Conservation (phyloP, 2,888 invertebrate species). For the Cepaea hortensis region DNA sequence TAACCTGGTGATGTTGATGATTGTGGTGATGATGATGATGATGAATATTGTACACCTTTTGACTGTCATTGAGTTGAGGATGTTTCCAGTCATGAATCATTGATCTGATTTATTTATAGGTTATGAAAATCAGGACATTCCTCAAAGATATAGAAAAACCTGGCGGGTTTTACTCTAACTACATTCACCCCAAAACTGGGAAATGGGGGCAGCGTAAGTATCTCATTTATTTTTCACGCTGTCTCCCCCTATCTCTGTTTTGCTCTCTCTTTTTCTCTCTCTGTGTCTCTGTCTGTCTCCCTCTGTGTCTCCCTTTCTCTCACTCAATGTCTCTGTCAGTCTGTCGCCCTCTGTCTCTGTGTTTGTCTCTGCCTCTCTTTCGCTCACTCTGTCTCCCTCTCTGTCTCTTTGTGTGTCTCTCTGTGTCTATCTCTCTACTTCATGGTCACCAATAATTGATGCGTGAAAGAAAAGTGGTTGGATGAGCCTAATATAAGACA, state of each 20-base stretch:
- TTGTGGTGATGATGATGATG: too few species aligned
- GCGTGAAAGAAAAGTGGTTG: too few species aligned
- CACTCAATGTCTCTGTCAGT: background rate
- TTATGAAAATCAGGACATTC: conserved; percentile 90
- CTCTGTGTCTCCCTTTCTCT: background rate
- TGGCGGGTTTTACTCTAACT: conserved; percentile 97
- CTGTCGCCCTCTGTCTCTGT: background rate
- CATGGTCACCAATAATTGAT: too few species aligned
- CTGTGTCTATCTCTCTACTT: too few species aligned
- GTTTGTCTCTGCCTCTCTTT: too few species aligned
- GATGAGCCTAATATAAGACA: too few species aligned
- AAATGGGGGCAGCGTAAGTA: conserved; percentile 94
- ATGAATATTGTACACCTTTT: too few species aligned
- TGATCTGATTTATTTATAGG: conserved; percentile 60
- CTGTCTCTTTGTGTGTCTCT: too few species aligned
- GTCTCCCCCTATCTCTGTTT: background rate
- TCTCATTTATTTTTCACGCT: background rate
- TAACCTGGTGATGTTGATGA: too few species aligned
- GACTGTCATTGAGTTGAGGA: too few species aligned
- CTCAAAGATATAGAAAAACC: conserved; percentile 91
- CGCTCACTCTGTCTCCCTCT: too few species aligned
- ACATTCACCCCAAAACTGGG: conserved; percentile 95
- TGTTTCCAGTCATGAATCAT: too few species aligned
- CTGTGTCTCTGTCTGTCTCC: background rate
- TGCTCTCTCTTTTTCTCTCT: background rate